Base-by-base conservation (phyloP, 1,140 invertebrate genomes). In the Microplitis mediator region DNA sequence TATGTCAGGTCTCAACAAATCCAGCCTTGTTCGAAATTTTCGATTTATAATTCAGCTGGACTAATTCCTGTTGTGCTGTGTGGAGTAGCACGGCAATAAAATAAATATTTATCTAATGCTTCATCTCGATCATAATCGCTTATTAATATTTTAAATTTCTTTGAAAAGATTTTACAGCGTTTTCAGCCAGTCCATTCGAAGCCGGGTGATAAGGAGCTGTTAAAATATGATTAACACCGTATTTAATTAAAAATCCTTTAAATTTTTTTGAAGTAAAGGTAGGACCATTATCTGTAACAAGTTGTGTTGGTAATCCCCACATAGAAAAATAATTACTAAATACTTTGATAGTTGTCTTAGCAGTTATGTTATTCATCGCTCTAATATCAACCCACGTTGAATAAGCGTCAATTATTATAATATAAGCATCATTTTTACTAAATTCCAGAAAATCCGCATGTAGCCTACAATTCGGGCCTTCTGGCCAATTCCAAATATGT, bases 231-330 rank as follows among this genome's bases (percentile, higher is more conserved):
- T 61, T 66, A 35, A 79, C 68, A 4, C 68, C 66, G 56, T 74
- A 69, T 23, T 56, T 58, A 35, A 45, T 36, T 14, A 74, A 64
- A 72, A 78, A 80, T 54, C 58, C 52, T 50, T 69, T 13, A 66
- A 80, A 76, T 63, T 74, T 71, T 5, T 69, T 35, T 6, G 77
- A 78, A 31, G 56, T 69, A 14, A 56, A 77, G 9, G 67, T 65
- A 16, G 76, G 74, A 50, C 75, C 75, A 69, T 79, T 80, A 56
- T 78, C 74, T 6, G 61, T 77, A 13, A 79, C 77, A 6, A 80
- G 8, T 31, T 60, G 69, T 31, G 65, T 32, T 54, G 66, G 73
- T 31, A 76, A 54, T 36, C 76, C 74, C 68, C 71, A 78, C 50
- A 66, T 58, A 67, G 73, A n/a, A 61, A 79, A 78, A 69, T 70